These are phyloP conservation scores for Xestoiulus laeticollis DNA, from an alignment of 2,888 invertebrate species.

Conservation along the genomic window DNA sequence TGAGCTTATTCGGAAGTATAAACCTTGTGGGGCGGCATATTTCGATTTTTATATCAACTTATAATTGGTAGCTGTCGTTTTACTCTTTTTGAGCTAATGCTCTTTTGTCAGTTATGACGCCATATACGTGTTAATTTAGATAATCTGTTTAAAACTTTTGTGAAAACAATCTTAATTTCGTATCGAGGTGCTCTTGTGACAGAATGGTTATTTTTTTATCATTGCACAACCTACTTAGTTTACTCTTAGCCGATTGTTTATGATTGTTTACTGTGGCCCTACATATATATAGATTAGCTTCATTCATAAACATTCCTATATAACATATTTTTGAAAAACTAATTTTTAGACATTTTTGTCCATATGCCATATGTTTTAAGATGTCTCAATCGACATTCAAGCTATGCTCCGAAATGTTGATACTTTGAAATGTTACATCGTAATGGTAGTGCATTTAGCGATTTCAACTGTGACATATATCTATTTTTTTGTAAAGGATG, in stretches of 20 bases:
- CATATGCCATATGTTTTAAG: not conserved
- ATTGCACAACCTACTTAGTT: not conserved
- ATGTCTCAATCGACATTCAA: not conserved
- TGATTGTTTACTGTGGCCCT: not conserved
- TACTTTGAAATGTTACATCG: not conserved
- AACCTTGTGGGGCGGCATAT: not conserved
- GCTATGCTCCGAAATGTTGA: not conserved
- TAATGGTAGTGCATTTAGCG: not conserved
- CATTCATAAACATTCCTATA: slow-evolving; percentile 27
- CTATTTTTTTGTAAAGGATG: not conserved
- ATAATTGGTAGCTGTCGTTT: not conserved
- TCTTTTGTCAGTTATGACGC: no score
- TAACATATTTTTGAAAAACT: slow-evolving; percentile 30
- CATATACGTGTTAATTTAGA: no score
- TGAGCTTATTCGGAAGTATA: not conserved
- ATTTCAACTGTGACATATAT: slow-evolving; percentile 1
- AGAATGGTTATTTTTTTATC: not conserved
- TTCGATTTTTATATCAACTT: not conserved
- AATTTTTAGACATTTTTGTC: slow-evolving; percentile 34
- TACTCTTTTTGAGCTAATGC: no score
- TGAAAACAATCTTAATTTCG: not conserved
- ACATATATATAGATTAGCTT: slow-evolving; percentile 2
- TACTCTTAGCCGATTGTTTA: not conserved
- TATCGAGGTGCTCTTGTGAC: not conserved
- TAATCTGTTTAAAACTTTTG: not conserved